Evolutionary conservation across 2,888 invertebrate genomes (phyloP), one percentile per base, ranked within the genome.

Genomic region (Pseudanteris insignis): DNA sequence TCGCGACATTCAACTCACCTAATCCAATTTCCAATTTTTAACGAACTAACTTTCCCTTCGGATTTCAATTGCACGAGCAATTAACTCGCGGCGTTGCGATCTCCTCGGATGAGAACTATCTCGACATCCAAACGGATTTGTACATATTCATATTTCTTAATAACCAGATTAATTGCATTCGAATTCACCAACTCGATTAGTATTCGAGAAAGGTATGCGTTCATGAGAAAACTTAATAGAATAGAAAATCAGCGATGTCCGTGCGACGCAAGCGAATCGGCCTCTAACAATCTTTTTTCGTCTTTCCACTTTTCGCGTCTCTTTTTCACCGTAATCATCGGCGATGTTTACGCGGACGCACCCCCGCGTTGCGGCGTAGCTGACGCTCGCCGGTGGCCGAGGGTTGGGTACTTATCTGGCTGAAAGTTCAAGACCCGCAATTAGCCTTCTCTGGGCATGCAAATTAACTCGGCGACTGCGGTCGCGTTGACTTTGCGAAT

Each of bases 381-480:
- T 24, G 34, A 36, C 33, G 28, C 34, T 8, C 48, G 40, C 36
- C 59, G 33, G 46, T 46, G 59, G 54, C 13, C 43, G 44, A 51
- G 62, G 62, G 58, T 50, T 62, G 63, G 41, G 51, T 50, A 53
- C 63, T 63, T 63, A 63, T 63, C 63, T 55, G 41, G 50, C 50
- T 29, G 54, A 54, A 63, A 63, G 63, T 63, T 63, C 54, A 72
- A 71, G 71, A 70, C 68, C 71, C 67, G 73, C 72, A 73, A 75
- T 75, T 73, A 74, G 70, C 73, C 69, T 70, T 66, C 70, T 67
- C 69, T 68, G 65, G 65, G 72, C 67, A 73, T 73, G 75, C 71
- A 75, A 74, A 75, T 75, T 73, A 73, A 73, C 70, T 71, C 65
- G 69, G 68, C 66, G 68, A 68, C 67, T 69, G 63, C 68, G 65